Percentiles rank a stretch among this genome's conserved stretches.
These are phyloP conservation scores for Chionodraco myersi DNA, from an alignment of 2,113 vertebrate species.

Conservation along the genomic window DNA sequence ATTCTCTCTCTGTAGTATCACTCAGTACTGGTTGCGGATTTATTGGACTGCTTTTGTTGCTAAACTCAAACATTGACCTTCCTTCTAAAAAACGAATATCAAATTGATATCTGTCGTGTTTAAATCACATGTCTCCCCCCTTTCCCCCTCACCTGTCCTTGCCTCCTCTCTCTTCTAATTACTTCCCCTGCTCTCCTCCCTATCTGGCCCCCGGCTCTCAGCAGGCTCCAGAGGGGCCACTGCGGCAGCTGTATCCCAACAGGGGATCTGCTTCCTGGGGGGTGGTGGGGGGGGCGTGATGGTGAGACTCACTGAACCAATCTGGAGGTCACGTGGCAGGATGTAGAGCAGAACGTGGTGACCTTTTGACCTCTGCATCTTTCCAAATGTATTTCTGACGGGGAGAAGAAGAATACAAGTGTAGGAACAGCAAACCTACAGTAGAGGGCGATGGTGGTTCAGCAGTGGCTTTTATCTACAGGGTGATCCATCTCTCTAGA, in stretches of 20 bases:
- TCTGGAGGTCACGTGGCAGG: background rate
- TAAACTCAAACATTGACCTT: no score
- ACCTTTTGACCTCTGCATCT: background rate
- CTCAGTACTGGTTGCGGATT: background rate
- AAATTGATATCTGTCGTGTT: background rate
- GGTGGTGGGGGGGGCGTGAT: background rate
- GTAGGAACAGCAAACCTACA: constrained; percentile 23
- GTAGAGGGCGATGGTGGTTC: constrained; percentile 73
- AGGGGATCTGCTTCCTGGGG: constrained; percentile 12
- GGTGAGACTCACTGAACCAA: constrained; percentile 2
- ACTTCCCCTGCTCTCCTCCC: constrained; percentile 7
- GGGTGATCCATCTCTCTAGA: no score
- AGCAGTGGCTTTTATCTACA: constrained; percentile 15
- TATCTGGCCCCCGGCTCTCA: constrained; percentile 11
- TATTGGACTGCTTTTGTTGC: background rate
- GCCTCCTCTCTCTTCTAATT: constrained; percentile 10
- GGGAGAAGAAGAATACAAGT: background rate
- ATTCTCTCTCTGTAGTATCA: background rate
- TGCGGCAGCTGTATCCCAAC: constrained; percentile 26
- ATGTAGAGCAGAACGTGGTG: background rate
- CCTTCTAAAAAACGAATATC: background rate
- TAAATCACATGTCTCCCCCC: constrained; percentile 4
- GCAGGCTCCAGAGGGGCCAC: constrained; percentile 11
- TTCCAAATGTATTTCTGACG: background rate
- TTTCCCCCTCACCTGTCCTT: constrained; percentile 3